Conservation (phyloP, 37 sponge, comb jelly and placozoan genomes). For the Bolinopsis microptera region DNA sequence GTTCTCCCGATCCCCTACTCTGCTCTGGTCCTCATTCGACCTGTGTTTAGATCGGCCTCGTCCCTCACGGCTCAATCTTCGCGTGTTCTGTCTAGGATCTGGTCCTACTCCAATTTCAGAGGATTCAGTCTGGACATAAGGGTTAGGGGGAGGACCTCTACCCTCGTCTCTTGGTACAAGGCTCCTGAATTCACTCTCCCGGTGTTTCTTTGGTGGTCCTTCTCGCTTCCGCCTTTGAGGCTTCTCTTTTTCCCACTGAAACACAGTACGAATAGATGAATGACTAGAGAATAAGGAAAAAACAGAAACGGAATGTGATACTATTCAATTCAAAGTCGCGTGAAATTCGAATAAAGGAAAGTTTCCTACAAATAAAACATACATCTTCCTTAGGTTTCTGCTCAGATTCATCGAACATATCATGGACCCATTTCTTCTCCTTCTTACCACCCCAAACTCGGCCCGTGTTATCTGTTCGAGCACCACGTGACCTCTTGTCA, state of each 20-base stretch:
- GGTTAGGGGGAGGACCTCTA: neutral
- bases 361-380: too few relatives aligned
- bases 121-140: neutral
- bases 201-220: neutral
- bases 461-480: slow-evolving; percentile 2
- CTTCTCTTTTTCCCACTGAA: slow-evolving; percentile 60
- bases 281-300: neutral
- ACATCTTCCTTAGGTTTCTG: slow-evolving; percentile 58
- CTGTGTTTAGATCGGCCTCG: neutral
- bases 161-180: neutral
- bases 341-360: too few relatives aligned
- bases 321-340: too few relatives aligned
- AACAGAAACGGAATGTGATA: too few relatives aligned
- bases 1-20: neutral
- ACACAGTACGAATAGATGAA: neutral
- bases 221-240: neutral
- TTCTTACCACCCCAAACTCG: slow-evolving; percentile 40
- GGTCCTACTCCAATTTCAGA: slow-evolving; percentile 5
- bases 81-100: neutral
- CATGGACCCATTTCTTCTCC: slow-evolving; percentile 27
- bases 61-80: neutral
- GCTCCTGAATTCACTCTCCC: neutral
- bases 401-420: slow-evolving; percentile 25
- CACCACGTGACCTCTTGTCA: neutral
- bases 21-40: slow-evolving; percentile 10